phyloP scores from a whole-genome alignment of 2,797 vertebrate species.

The Cynopterus sphinx region DNA sequence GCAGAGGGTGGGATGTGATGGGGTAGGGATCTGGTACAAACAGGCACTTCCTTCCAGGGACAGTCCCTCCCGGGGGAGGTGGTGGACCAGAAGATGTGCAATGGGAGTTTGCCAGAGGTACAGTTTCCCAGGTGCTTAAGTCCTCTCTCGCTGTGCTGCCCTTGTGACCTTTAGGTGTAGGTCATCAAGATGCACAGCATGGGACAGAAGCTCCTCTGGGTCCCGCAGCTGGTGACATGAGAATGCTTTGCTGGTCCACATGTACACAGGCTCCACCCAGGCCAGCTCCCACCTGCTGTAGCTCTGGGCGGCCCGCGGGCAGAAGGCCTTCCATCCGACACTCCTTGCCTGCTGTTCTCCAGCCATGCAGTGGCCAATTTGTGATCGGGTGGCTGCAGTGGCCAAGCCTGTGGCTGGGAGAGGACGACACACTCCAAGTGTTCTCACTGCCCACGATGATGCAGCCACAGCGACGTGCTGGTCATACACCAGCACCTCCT shows the following conservation, averaged over 20 bases:
- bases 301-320: rapidly evolving
- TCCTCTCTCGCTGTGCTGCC: background rate
- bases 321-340: background rate
- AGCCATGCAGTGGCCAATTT: background rate
- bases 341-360: background rate
- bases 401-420: background rate
- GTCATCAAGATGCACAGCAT: slow-evolving; percentile 11
- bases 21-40: slow-evolving; percentile 58
- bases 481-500: background rate
- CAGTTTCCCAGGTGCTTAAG: slow-evolving; percentile 73
- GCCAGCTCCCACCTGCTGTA: background rate
- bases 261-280: background rate
- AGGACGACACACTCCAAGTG: background rate
- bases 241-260: background rate
- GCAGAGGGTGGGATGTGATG: background rate
- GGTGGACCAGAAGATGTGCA: background rate
- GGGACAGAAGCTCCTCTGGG: background rate
- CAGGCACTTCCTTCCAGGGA: slow-evolving; percentile 16
- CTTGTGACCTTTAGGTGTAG: background rate
- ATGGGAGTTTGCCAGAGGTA: background rate
- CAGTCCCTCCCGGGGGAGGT: slow-evolving; percentile 16
- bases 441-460: background rate
- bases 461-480: background rate
- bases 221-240: rapidly evolving
- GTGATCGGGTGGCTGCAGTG: background rate